Evolutionary conservation across 2,888 invertebrate species (phyloP), one percentile per base, ranked within the genome.

Genomic region (Laothoe populi): DNA sequence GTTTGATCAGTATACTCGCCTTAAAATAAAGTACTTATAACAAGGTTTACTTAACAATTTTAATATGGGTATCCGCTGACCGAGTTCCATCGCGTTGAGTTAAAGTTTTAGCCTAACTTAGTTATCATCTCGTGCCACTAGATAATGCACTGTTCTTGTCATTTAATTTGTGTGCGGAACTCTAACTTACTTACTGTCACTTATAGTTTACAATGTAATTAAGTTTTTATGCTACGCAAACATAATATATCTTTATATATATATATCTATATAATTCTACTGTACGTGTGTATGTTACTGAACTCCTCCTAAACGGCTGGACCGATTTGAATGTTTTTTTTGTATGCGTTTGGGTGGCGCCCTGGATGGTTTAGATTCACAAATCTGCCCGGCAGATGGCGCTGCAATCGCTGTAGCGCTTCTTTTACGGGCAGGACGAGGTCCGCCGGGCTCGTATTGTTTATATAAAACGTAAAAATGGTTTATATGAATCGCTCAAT

Each of bases 61-160:
- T 46, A 63, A 7, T 24, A 62, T 61, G 53, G 48, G 62, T 73
- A 68, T 73, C 64, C 57, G 45, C 65, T 71, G 71, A 65, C 69
- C 70, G 68, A 69, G 66, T 68, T 67, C 64, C 75, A 70, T 66
- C 68, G 69, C 59, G 60, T 57, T 58, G 16, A 67, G 66, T 60
- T 62, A 62, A 69, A 69, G 70, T 68, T 69, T 60, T 57, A 63
- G 62, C 31, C 38, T 67, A 82, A 81, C 82, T 83, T 82, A 68
- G 73, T 77, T 77, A 78, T 78, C 76, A 75, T 77, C 73, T 73
- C 73, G 58, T 66, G 68, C 68, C 60, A 53, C 53, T 10, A 65
- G 59, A 71, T 64, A 66, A 68, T 70, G 64, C 67, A 67, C 70
- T 72, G 70, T 74, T 66, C 72, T 73, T 70, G 66, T 63, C 62